phyloP scores from a whole-genome alignment of 2,888 invertebrate species.

The Eristalis intricaria region DNA sequence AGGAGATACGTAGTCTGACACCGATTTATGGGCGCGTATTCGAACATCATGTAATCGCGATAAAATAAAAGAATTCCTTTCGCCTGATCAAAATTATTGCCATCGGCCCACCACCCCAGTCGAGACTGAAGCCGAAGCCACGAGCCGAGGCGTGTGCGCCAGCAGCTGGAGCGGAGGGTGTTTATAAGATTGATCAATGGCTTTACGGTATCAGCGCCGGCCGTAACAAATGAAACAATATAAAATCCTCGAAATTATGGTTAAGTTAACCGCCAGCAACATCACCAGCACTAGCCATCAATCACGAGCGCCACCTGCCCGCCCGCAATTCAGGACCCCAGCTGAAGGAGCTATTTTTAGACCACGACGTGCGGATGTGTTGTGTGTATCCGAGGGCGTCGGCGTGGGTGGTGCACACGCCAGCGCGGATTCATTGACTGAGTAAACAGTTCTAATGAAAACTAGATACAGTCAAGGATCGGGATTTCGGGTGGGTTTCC shows the following conservation, averaged over 20 bases:
- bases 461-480: conserved; percentile 42
- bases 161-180: neutral
- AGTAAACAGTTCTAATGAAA: conserved; percentile 49
- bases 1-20: conserved; percentile 25
- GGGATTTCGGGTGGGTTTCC: neutral
- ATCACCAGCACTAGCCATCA: neutral
- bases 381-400: conserved; percentile 10
- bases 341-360: conserved; percentile 24
- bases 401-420: neutral
- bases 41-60: conserved; percentile 50
- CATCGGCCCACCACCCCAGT: neutral
- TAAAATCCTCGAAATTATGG: neutral
- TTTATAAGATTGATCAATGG: conserved; percentile 41
- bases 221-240: conserved; percentile 1
- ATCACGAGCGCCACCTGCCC: neutral
- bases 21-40: conserved; percentile 34
- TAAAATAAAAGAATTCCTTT: conserved; percentile 47
- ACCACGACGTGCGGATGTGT: neutral
- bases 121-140: too few species aligned
- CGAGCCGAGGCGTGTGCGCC: neutral
- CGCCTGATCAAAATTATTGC: conserved; percentile 28
- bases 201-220: conserved; percentile 6
- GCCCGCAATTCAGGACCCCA: conserved; percentile 6
- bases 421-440: conserved; percentile 35
- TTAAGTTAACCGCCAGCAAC: neutral